Evolutionary conservation across 2,888 invertebrate species (phyloP).

Genomic region (Ephialtes manifestator): DNA sequence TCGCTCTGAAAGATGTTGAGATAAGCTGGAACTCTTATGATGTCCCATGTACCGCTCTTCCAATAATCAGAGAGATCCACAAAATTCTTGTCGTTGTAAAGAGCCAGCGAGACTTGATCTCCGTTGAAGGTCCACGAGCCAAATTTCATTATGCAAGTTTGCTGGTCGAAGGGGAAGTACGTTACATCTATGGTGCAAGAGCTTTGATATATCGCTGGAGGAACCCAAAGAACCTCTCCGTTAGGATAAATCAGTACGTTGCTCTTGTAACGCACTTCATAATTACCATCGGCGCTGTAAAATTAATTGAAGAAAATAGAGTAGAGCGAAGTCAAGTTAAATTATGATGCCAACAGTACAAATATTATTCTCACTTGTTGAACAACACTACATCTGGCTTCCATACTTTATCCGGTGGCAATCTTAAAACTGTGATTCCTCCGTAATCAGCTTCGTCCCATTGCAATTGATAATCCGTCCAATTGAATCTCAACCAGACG

Average conservation of each 20-base stretch:
- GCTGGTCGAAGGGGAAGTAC: constrained; percentile 99
- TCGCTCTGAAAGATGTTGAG: constrained; percentile 94
- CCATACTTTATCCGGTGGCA: constrained; percentile 99
- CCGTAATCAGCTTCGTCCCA: constrained; percentile 99
- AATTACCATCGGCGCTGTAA: constrained; percentile 99
- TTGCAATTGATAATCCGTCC: constrained; percentile 98
- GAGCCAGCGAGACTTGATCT: constrained; percentile 97
- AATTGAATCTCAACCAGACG: constrained; percentile 98
- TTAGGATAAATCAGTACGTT: constrained; percentile 99
- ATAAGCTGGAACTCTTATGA: constrained; percentile 97
- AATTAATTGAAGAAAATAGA: constrained; percentile 67
- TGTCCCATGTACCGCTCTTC: constrained; percentile 99
- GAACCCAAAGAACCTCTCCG: constrained; percentile 99
- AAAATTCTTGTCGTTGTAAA: constrained; percentile 98
- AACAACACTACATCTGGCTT: constrained; percentile 99
- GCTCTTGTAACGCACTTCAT: constrained; percentile 99
- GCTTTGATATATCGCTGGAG: constrained; percentile 99
- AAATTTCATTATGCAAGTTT: constrained; percentile 99
- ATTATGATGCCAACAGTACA: too few species aligned
- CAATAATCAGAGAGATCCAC: constrained; percentile 99
- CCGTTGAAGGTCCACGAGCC: constrained; percentile 99
- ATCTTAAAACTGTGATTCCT: constrained; percentile 96
- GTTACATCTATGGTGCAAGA: constrained; percentile 99
- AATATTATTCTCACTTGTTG: constrained; percentile 93
- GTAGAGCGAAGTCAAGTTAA: too few species aligned